phyloP scores from a whole-genome alignment of 2,888 invertebrate genomes.

The Julus scanicus region DNA sequence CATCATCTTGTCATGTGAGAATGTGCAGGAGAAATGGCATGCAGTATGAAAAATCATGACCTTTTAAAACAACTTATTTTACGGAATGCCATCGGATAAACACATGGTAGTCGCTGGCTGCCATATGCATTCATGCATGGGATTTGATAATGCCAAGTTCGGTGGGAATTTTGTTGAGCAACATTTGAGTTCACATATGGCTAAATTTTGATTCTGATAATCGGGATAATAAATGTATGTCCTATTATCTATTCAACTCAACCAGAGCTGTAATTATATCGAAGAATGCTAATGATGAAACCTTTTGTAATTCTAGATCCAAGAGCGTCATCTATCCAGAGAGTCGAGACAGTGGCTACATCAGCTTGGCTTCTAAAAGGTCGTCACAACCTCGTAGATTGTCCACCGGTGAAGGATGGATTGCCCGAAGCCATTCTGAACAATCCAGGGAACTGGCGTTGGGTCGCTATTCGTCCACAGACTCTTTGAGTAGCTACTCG shows the following conservation, averaged over 20 bases:
- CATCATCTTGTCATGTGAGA: neutral
- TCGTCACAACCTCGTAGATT: neutral
- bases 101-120: no score
- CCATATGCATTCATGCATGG: neutral
- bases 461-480: conserved; percentile 58
- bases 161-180: no score
- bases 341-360: conserved; percentile 9
- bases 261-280: neutral
- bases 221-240: neutral
- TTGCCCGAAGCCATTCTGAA: conserved; percentile 32
- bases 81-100: neutral
- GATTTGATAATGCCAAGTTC: neutral
- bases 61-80: neutral
- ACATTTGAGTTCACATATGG: neutral
- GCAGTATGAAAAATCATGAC: neutral
- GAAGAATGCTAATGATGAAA: neutral
- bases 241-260: neutral
- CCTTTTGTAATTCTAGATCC: conserved; percentile 1
- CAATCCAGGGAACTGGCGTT: conserved; percentile 37
- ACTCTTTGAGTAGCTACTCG: conserved; percentile 56
- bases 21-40: neutral
- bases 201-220: neutral
- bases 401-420: conserved; percentile 45
- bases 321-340: conserved; percentile 51
- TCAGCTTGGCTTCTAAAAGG: neutral